Evolutionary conservation across 2,888 invertebrate species (phyloP).

Genomic region (Hemistola chrysoprasaria): DNA sequence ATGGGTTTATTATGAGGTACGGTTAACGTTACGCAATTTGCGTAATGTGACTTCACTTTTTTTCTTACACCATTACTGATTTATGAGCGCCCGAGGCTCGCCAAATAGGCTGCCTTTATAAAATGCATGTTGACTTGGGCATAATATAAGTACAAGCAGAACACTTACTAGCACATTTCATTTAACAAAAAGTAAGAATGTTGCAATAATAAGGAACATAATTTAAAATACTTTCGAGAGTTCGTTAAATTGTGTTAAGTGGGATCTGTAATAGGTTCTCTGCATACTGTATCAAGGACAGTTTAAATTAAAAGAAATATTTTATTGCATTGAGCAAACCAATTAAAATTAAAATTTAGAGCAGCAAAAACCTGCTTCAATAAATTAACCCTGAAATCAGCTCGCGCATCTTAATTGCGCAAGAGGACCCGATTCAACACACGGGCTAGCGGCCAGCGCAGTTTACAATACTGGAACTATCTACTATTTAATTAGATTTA

Average conservation of each 20-base stretch:
- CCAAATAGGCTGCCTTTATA: conserved; percentile 20
- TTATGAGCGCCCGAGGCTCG: conserved; percentile 24
- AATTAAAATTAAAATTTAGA: conserved; percentile 12
- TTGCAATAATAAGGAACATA: no score
- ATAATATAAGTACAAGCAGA: background rate
- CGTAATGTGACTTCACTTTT: conserved; percentile 51
- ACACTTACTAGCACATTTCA: no score
- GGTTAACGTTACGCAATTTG: conserved; percentile 60
- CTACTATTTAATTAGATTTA: no score
- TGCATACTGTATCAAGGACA: conserved; percentile 3
- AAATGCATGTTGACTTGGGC: conserved; percentile 19
- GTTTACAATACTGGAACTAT: no score
- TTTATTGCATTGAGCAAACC: conserved; percentile 1
- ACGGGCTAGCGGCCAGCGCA: no score
- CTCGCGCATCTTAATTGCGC: conserved; percentile 59
- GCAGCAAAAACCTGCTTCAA: conserved; percentile 12
- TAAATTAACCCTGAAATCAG: conserved; percentile 42
- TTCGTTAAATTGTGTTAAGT: no score
- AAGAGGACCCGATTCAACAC: conserved; percentile 39
- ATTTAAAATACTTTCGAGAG: no score
- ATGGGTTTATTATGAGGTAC: conserved; percentile 63
- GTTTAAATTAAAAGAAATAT: conserved; percentile 11
- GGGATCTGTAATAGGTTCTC: no score
- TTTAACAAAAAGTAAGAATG: no score
- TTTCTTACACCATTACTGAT: conserved; percentile 36